These are phyloP conservation scores for Regulus satrapa DNA, from an alignment of 2,113 vertebrate genomes.

Conservation along the genomic window DNA sequence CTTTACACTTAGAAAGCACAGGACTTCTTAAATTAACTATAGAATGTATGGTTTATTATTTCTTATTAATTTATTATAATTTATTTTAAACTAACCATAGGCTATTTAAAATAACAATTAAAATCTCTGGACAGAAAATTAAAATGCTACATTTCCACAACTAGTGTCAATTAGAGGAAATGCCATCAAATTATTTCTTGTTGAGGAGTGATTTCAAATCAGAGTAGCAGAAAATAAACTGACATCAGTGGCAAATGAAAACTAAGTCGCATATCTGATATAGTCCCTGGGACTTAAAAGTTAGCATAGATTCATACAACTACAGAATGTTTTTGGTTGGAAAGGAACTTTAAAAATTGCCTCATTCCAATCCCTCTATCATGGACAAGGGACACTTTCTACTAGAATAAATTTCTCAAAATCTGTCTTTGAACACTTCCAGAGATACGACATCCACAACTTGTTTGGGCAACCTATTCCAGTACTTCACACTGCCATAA, in stretches of 20 bases:
- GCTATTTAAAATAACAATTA: background rate
- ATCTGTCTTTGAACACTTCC: background rate
- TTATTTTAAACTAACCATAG: background rate
- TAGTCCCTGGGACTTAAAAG: background rate
- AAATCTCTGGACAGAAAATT: background rate
- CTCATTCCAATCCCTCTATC: accelerated
- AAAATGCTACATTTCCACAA: background rate
- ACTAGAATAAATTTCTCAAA: too few species aligned
- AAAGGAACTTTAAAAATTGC: background rate
- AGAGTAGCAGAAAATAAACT: background rate
- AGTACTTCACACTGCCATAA: background rate
- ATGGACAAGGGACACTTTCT: background rate
- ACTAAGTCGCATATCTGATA: background rate
- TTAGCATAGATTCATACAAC: background rate
- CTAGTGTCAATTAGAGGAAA: background rate
- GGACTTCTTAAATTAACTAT: background rate
- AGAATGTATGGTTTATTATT: too few species aligned
- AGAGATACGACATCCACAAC: background rate
- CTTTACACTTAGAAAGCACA: background rate
- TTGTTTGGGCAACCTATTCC: background rate
- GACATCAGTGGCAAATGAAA: background rate
- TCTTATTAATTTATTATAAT: too few species aligned
- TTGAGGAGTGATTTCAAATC: background rate
- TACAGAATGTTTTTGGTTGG: background rate
- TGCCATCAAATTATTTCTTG: background rate